Conservation (phyloP, 2,888 invertebrate genomes). For the Cosmia trapezina region DNA sequence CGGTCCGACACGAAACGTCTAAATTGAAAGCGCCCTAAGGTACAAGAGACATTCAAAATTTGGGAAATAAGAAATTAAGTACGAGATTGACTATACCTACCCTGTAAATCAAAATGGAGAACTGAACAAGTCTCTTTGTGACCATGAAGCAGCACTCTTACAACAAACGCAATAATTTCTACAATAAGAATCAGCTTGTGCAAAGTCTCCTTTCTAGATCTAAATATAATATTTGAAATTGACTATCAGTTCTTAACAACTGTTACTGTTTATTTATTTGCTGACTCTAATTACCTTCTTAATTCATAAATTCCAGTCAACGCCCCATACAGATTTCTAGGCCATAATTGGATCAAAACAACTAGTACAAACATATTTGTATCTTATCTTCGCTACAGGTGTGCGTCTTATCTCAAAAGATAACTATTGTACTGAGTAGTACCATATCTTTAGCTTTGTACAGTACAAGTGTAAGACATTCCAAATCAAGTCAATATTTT, state of each 20-base stretch:
- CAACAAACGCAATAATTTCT: not conserved
- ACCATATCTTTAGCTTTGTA: constrained; percentile 21
- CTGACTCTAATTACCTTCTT: not conserved
- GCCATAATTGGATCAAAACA: constrained; percentile 62
- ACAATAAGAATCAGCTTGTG: too few species aligned
- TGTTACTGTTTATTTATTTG: not conserved
- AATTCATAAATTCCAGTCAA: constrained; percentile 46
- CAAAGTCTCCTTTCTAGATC: not conserved
- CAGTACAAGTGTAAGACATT: constrained; percentile 21
- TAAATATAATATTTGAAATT: not conserved
- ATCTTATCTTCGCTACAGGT: constrained; percentile 78
- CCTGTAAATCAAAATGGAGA: not conserved
- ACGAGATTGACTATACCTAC: not conserved
- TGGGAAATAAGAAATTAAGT: not conserved
- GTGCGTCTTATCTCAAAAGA: constrained; percentile 76
- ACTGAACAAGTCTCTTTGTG: not conserved
- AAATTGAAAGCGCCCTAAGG: too few species aligned
- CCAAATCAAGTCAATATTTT: constrained; percentile 43
- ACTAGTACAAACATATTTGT: constrained; percentile 65
- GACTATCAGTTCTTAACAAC: not conserved
- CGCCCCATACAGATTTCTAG: constrained; percentile 59
- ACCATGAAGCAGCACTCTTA: not conserved
- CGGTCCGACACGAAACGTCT: too few species aligned
- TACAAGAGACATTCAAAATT: not conserved
- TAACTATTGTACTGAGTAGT: constrained; percentile 62